These are phyloP conservation scores for Stenodema calcarata DNA, from an alignment of 2,888 invertebrate genomes.

Conservation along the genomic window DNA sequence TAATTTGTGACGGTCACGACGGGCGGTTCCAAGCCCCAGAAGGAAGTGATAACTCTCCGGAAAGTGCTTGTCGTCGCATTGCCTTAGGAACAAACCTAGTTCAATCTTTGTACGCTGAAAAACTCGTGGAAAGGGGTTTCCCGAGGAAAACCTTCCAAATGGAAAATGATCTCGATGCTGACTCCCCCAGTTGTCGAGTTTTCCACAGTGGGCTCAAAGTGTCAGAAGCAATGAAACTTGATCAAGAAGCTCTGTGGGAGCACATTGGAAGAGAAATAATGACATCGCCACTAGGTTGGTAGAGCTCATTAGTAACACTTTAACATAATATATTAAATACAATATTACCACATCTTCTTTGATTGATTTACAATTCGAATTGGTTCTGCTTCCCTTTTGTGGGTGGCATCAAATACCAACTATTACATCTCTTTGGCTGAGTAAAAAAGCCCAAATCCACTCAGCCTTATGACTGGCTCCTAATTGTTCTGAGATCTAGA, in stretches of 20 bases:
- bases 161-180: conserved; percentile 62
- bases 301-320: too few relatives aligned
- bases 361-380: background rate
- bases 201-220: conserved; percentile 77
- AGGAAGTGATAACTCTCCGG: conserved; percentile 69
- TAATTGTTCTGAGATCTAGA: too few relatives aligned
- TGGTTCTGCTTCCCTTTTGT: too few relatives aligned
- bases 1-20: conserved; percentile 80
- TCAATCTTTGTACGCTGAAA: conserved; percentile 87
- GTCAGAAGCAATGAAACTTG: conserved; percentile 74
- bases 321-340: too few relatives aligned
- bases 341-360: background rate
- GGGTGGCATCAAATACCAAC: too few relatives aligned
- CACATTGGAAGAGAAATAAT: conserved; percentile 84
- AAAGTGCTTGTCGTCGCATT: conserved; percentile 79
- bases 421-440: too few relatives aligned
- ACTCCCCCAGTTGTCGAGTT: conserved; percentile 70
- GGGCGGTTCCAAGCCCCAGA: conserved; percentile 62
- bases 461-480: too few relatives aligned
- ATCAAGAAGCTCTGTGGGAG: conserved; percentile 83
- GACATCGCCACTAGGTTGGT: conserved; percentile 65
- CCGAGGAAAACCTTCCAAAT: conserved; percentile 82
- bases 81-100: conserved; percentile 78
- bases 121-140: conserved; percentile 79
- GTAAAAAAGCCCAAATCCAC: too few relatives aligned